A percentile compares a stretch with the other conserved stretches of the same genome.
These are phyloP conservation scores for Pseudochirops corinnae DNA, from an alignment of 2,797 vertebrate species.

Conservation along the genomic window DNA sequence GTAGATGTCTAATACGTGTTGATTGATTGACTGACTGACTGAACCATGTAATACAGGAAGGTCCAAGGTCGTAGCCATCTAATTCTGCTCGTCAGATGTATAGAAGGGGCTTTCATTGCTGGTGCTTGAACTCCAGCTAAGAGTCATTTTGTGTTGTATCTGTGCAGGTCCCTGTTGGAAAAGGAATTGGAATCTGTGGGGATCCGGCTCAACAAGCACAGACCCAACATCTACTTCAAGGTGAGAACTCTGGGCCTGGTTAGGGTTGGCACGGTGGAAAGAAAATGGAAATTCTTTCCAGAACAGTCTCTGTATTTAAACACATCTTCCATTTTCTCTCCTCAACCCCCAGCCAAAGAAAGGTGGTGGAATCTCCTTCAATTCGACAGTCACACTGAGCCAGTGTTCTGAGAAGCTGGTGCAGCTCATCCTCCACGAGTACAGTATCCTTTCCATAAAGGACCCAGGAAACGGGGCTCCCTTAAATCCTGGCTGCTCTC, in stretches of 20 bases:
- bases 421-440: conserved; percentile 98
- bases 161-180: conserved; percentile 92
- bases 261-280: background rate
- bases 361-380: conserved; percentile 97
- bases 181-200: conserved; percentile 98
- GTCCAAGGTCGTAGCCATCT: background rate
- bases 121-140: accelerated
- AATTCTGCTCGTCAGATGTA: background rate
- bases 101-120: background rate
- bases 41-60: background rate
- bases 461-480: accelerated
- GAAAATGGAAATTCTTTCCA: background rate
- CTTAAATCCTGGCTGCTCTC: background rate
- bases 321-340: background rate
- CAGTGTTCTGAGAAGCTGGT: conserved; percentile 98
- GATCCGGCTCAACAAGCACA: conserved; percentile 95
- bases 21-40: background rate
- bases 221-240: conserved; percentile 99
- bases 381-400: conserved; percentile 96
- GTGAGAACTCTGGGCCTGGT: conserved; percentile 82
- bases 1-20: background rate
- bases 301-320: background rate
- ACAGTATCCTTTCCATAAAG: conserved; percentile 94
- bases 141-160: conserved; percentile 24
- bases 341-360: conserved; percentile 92